A percentile compares a stretch with the other conserved stretches of the same genome.
Conservation (phyloP, 2,113 vertebrate genomes). For the Copsychus sechellarum region DNA sequence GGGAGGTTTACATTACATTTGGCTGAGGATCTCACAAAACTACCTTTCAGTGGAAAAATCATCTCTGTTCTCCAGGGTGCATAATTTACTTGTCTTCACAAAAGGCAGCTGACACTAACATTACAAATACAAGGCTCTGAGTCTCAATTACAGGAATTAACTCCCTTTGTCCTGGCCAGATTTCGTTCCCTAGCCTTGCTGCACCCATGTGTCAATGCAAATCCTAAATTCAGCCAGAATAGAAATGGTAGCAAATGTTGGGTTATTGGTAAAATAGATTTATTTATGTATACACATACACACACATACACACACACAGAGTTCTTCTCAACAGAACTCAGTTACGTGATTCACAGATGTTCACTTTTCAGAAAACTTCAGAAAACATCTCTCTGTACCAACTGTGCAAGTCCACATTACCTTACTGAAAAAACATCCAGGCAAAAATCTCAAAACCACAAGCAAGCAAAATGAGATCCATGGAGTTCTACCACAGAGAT, state of each 20-base stretch:
- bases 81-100: slow-evolving; percentile 31
- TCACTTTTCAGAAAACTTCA: not conserved
- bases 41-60: slow-evolving; percentile 16
- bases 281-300: not conserved
- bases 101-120: slow-evolving; percentile 4
- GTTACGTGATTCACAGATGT: not conserved
- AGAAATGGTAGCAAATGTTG: not conserved
- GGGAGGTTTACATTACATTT: not conserved
- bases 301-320: not conserved
- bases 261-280: not conserved
- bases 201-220: not conserved
- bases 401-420: not conserved
- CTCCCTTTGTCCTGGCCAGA: not conserved
- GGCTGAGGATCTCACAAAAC: not conserved
- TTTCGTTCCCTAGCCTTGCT: not conserved
- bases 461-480: not conserved
- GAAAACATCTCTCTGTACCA: not conserved
- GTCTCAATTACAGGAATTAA: slow-evolving; percentile 22
- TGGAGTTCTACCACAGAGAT: not conserved
- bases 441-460: not conserved
- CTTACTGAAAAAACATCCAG: not conserved
- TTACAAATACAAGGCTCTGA: not conserved
- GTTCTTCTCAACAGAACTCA: not conserved
- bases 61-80: not conserved
- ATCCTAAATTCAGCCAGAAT: not conserved